Evolutionary conservation across 1,140 invertebrate species (phyloP).

Genomic region (Bombus balteatus): DNA sequence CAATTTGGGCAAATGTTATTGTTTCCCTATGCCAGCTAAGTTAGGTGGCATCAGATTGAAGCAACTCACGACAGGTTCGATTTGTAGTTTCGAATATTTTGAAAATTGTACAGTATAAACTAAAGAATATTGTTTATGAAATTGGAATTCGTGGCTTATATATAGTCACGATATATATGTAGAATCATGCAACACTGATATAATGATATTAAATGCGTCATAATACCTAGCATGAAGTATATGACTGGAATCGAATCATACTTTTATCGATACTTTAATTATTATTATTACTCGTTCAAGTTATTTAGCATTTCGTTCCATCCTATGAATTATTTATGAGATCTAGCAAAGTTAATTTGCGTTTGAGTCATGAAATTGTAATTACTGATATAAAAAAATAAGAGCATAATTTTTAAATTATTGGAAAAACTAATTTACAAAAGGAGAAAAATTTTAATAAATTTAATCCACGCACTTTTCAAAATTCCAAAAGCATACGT

Average conservation of each 20-base stretch:
- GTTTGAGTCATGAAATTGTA: neutral
- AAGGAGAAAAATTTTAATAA: neutral
- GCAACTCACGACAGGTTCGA: conserved; percentile 39
- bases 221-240: neutral
- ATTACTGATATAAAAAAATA: neutral
- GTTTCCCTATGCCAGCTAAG: conserved; percentile 58
- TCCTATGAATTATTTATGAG: neutral
- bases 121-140: conserved; percentile 40
- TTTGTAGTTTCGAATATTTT: conserved; percentile 56
- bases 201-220: conserved; percentile 45
- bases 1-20: conserved; percentile 65
- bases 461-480: neutral
- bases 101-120: conserved; percentile 51
- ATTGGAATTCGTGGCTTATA: conserved; percentile 16
- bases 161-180: neutral
- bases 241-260: neutral
- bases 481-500: neutral
- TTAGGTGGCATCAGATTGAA: conserved; percentile 62
- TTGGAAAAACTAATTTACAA: neutral
- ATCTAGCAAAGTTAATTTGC: neutral
- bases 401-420: neutral
- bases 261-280: neutral
- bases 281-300: neutral
- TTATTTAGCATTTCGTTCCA: neutral
- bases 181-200: neutral